These are phyloP conservation scores for Centropus unirufus DNA, from an alignment of 2,113 vertebrate genomes.

Conservation along the genomic window DNA sequence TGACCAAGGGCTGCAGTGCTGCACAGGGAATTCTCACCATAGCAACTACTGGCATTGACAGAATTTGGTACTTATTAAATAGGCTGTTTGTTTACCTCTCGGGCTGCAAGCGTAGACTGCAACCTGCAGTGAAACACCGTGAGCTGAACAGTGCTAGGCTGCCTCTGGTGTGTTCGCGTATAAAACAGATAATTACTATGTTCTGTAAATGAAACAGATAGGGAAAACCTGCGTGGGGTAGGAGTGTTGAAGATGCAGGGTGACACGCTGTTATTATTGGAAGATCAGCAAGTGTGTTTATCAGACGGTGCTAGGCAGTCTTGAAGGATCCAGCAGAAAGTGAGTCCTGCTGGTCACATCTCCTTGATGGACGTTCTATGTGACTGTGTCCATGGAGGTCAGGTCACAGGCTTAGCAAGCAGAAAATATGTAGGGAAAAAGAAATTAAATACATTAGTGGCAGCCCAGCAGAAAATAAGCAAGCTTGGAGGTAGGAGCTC, in stretches of 20 bases:
- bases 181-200: slow-evolving; percentile 8
- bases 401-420: neutral
- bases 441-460: neutral
- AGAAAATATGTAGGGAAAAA: accelerated
- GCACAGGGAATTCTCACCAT: slow-evolving; percentile 57
- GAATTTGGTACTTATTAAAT: slow-evolving; percentile 50
- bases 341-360: neutral
- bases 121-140: neutral
- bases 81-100: slow-evolving; percentile 60
- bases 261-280: neutral
- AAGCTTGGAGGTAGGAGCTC: neutral
- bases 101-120: neutral
- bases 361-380: neutral
- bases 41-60: slow-evolving; percentile 61
- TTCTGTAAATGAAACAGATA: slow-evolving; percentile 17
- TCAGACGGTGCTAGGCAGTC: neutral
- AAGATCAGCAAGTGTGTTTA: neutral
- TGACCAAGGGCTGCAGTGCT: slow-evolving; percentile 41
- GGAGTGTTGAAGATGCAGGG: neutral
- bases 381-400: neutral
- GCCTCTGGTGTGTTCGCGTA: neutral
- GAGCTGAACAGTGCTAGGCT: neutral
- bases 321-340: neutral
- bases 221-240: neutral
- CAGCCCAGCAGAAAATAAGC: neutral